Percentiles rank a stretch among this genome's conserved stretches.
Evolutionary conservation across 1,140 invertebrate genomes (phyloP).

Genomic region (Rhysida immarginata): DNA sequence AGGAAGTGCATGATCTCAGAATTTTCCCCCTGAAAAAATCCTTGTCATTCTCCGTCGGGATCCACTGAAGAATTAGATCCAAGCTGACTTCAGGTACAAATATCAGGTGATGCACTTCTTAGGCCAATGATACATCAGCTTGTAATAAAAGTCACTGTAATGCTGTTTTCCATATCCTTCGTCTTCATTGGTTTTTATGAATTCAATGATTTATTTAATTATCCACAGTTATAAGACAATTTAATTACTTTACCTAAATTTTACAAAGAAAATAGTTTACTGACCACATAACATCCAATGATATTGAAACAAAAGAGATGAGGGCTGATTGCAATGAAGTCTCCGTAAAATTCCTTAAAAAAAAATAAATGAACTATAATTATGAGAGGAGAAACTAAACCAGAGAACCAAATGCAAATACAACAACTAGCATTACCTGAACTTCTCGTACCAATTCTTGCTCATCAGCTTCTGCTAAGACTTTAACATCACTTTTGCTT

Average conservation of each 20-base stretch:
- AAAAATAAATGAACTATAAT: conserved; percentile 1
- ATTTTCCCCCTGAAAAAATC: too few relatives aligned
- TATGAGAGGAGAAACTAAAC: not conserved
- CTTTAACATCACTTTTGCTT: conserved; percentile 89
- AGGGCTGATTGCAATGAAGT: conserved; percentile 79
- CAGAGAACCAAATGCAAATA: not conserved
- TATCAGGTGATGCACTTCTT: too few relatives aligned
- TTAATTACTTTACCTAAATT: not conserved
- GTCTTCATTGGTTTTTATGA: too few relatives aligned
- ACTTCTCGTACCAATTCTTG: conserved; percentile 91
- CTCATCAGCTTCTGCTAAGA: conserved; percentile 90
- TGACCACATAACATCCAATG: conserved; percentile 28
- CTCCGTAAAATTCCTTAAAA: conserved; percentile 77
- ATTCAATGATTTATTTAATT: too few relatives aligned
- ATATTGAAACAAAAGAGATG: conserved; percentile 62
- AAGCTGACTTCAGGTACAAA: too few relatives aligned
- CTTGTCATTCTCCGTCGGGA: too few relatives aligned
- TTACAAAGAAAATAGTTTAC: not conserved
- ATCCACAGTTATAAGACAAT: conserved; percentile 1
- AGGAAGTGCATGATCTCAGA: too few relatives aligned
- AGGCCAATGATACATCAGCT: too few relatives aligned
- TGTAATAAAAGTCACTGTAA: too few relatives aligned
- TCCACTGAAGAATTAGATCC: too few relatives aligned
- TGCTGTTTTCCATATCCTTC: too few relatives aligned
- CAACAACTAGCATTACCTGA: conserved; percentile 23